These are phyloP conservation scores for Polyodon spathula DNA, from an alignment of 2,113 vertebrate genomes.

Conservation along the genomic window DNA sequence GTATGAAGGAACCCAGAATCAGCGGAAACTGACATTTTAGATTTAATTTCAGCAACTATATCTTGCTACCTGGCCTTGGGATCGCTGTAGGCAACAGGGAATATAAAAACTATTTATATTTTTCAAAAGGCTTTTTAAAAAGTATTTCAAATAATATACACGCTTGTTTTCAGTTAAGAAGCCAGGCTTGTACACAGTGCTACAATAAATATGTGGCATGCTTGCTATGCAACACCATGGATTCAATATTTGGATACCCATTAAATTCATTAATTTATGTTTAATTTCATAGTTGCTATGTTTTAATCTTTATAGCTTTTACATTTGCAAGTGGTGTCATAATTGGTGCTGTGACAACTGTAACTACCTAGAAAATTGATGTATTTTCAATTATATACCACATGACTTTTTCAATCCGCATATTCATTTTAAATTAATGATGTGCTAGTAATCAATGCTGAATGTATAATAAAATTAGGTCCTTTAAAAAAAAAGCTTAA, in stretches of 20 bases:
- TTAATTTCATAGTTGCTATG: conserved; percentile 63
- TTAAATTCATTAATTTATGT: conserved; percentile 60
- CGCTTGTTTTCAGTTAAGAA: too few species aligned
- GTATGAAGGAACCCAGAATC: too few species aligned
- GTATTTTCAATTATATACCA: conserved; percentile 48
- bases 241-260: conserved; percentile 40
- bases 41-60: too few species aligned
- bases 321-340: conserved; percentile 58
- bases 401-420: conserved; percentile 35
- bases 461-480: not conserved
- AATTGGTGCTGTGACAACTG: conserved; percentile 60
- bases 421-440: conserved; percentile 35
- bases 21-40: too few species aligned
- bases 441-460: conserved; percentile 21
- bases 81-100: too few species aligned
- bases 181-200: not conserved
- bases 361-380: conserved; percentile 60
- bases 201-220: not conserved
- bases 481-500: not conserved
- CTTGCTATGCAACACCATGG: not conserved
- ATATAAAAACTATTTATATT: too few species aligned
- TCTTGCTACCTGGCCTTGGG: too few species aligned
- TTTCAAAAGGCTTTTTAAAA: too few species aligned
- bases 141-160: too few species aligned
- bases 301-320: conserved; percentile 69